These are phyloP conservation scores for Hylaea fasciaria DNA, from an alignment of 2,888 invertebrate genomes.

Conservation along the genomic window DNA sequence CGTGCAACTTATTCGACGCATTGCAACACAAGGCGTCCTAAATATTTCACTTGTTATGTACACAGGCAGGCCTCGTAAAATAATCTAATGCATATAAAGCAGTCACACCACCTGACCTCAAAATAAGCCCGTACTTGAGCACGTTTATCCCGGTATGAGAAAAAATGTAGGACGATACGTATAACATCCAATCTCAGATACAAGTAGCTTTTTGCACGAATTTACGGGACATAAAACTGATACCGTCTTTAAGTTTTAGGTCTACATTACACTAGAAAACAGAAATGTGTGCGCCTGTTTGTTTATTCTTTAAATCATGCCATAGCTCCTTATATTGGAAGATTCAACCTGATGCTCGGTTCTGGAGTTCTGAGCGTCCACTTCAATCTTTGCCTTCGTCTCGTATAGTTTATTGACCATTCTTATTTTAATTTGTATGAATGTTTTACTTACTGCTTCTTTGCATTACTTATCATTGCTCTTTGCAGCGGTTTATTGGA, in stretches of 20 bases:
- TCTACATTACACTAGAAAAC: not conserved
- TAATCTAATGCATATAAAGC: constrained; percentile 15
- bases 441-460: too few relatives aligned
- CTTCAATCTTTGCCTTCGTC: too few relatives aligned
- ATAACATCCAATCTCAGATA: constrained; percentile 23
- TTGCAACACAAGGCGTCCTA: too few relatives aligned
- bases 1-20: too few relatives aligned
- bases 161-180: constrained; percentile 46
- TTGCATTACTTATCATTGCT: too few relatives aligned
- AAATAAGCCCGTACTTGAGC: constrained; percentile 57
- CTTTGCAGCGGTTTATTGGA: too few relatives aligned
- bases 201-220: constrained; percentile 20
- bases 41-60: not conserved
- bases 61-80: constrained; percentile 8
- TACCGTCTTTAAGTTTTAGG: not conserved
- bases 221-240: constrained; percentile 11
- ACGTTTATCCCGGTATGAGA: constrained; percentile 54
- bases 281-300: not conserved
- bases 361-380: too few relatives aligned
- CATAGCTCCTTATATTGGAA: too few relatives aligned
- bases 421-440: too few relatives aligned
- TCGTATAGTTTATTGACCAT: too few relatives aligned
- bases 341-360: too few relatives aligned
- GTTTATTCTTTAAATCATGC: too few relatives aligned
- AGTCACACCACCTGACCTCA: constrained; percentile 47